phyloP scores from a whole-genome alignment of 2,888 invertebrate genomes.

The Lycia hirtaria region DNA sequence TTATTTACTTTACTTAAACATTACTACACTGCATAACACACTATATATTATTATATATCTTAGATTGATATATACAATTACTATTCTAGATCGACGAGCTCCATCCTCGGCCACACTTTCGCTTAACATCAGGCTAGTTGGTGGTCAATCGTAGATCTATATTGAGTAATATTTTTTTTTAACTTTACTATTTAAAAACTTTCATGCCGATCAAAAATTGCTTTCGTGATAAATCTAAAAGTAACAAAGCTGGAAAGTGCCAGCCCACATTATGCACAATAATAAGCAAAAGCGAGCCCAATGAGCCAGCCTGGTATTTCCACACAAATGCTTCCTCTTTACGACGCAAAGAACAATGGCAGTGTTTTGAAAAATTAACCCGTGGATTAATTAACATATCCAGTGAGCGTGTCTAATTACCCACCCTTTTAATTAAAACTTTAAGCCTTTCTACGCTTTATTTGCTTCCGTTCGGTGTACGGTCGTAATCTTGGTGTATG shows the following conservation, averaged over 20 bases:
- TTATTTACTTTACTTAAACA: no score
- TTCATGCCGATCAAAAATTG: no score
- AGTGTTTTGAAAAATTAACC: slow-evolving; percentile 78
- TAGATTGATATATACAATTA: no score
- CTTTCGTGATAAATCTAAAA: not conserved
- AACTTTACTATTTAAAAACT: no score
- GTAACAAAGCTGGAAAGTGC: not conserved
- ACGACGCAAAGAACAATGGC: slow-evolving; percentile 74
- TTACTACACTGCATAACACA: no score
- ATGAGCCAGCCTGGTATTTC: slow-evolving; percentile 36
- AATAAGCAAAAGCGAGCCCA: slow-evolving; percentile 27
- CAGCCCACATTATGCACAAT: slow-evolving; percentile 10
- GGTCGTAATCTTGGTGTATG: slow-evolving; percentile 19
- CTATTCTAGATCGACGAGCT: no score
- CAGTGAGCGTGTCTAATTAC: slow-evolving; percentile 80
- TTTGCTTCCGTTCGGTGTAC: slow-evolving; percentile 61
- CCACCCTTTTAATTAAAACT: slow-evolving; percentile 80
- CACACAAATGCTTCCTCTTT: slow-evolving; percentile 62
- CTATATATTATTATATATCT: no score
- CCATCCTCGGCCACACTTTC: no score
- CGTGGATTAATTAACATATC: slow-evolving; percentile 81
- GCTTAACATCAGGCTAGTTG: no score
- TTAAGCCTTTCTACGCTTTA: slow-evolving; percentile 70
- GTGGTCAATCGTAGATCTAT: no score
- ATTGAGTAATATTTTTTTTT: not conserved